These are phyloP conservation scores for Petroica traversi DNA, from an alignment of 2,113 vertebrate species.

Conservation along the genomic window DNA sequence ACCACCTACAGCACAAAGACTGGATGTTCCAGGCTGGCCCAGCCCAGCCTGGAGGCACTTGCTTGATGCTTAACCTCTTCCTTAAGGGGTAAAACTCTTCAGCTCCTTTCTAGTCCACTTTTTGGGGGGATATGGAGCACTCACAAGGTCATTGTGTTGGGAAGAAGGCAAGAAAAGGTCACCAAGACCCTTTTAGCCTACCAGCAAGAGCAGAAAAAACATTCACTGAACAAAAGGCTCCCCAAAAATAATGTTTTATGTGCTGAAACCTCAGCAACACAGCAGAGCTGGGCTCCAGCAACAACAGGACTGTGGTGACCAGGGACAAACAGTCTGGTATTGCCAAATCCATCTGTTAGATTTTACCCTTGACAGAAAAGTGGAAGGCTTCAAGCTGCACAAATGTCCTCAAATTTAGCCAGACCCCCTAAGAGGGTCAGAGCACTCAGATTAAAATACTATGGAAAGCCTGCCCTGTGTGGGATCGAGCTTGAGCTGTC, in stretches of 20 bases:
- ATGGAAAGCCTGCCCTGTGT: not conserved
- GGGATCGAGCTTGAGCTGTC: accelerated
- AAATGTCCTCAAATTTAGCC: not conserved
- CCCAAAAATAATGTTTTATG: not conserved
- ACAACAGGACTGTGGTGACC: accelerated
- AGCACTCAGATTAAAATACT: not conserved
- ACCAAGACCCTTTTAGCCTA: not conserved
- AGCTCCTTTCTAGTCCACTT: not conserved
- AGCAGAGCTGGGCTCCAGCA: not conserved
- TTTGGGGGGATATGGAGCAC: not conserved
- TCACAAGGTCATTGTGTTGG: not conserved
- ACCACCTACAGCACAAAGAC: not conserved
- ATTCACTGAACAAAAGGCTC: not conserved
- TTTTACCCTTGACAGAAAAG: not conserved
- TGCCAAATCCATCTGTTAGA: not conserved
- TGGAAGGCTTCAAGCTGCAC: not conserved
- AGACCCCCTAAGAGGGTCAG: not conserved
- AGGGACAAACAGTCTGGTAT: not conserved
- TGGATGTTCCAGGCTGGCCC: not conserved
- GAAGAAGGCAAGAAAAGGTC: not conserved
- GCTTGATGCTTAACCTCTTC: not conserved
- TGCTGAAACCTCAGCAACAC: not conserved
- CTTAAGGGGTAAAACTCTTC: not conserved
- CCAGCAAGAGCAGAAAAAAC: not conserved
- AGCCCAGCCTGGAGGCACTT: not conserved